A percentile compares a stretch with the other conserved stretches of the same genome.
These are phyloP conservation scores for Tachystola acroxantha DNA, from an alignment of 2,888 invertebrate genomes.

Conservation along the genomic window DNA sequence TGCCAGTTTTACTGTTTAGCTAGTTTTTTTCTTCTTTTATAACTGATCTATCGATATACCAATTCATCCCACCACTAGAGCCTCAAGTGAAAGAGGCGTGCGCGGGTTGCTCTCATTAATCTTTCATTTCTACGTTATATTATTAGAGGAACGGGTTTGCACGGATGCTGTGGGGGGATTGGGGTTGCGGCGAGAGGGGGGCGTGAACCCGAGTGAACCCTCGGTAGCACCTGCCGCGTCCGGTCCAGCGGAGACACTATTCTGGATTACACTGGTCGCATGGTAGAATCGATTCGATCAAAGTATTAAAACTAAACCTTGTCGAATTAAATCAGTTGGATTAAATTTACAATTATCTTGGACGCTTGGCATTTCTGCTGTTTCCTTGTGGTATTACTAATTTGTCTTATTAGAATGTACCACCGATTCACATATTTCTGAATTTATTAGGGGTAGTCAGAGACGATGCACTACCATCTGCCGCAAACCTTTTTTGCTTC, in stretches of 20 bases:
- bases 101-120: slow-evolving; percentile 77
- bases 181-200: slow-evolving; percentile 27
- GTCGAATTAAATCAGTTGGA: too few species aligned
- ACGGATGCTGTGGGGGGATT: slow-evolving; percentile 60
- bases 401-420: too few species aligned
- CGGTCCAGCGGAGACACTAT: slow-evolving; percentile 34
- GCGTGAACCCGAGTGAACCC: slow-evolving; percentile 73
- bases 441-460: too few species aligned
- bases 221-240: slow-evolving; percentile 74
- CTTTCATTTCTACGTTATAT: slow-evolving; percentile 77
- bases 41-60: too few species aligned
- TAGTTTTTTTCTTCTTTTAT: too few species aligned
- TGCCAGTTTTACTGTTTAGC: too few species aligned
- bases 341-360: too few species aligned
- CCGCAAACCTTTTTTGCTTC: too few species aligned
- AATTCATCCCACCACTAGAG: slow-evolving; percentile 42
- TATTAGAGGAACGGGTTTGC: slow-evolving; percentile 77
- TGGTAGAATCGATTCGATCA: neutral
- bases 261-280: neutral
- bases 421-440: too few species aligned
- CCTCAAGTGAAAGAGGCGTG: slow-evolving; percentile 72
- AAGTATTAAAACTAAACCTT: neutral
- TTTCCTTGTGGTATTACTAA: too few species aligned
- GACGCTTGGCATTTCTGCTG: too few species aligned
- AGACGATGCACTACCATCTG: too few species aligned